Base-by-base conservation (phyloP, 1,140 invertebrate genomes). In the Drosophila fuyamai region DNA sequence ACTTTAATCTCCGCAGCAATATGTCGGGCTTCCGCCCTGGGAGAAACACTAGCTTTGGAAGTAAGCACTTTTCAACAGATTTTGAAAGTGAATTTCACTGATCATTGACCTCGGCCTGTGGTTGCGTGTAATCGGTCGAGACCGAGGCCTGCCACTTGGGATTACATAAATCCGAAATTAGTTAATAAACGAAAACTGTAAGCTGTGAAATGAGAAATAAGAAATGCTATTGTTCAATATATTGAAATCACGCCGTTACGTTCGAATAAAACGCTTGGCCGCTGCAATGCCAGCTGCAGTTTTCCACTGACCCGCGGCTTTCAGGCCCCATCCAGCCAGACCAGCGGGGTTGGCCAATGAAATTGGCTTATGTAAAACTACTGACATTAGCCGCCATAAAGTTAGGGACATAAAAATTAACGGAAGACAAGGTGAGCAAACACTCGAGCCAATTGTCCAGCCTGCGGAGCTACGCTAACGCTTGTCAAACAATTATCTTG, bases 81-180 rank as follows among this genome's bases (percentile, higher is more conserved):
- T 88, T 88, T 81, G 84, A 88, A 88, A 88, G 85, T 89, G 68
- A 88, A 88, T 88, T 88, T 88, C 85, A 84, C 84, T 88, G 84
- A 88, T 89, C 84, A 88, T 89, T 88, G 84, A 88, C 84, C 84
- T 88, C 84, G 84, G 84, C 67, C 62, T 89, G 83, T 73, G 76
- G 84, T 84, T 88, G 83, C 83, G 83, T 88, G 83, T 88, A 83
- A 89, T 73, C 63, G 63, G 60, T 47, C 66, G 68, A 66, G 61
- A 65, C 72, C 59, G 73, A 74, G 74, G 73, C 82, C 72, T 81
- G 79, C 67, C 54, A 71, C 58, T 76, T 56, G 77, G 46, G 83
- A 88, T 88, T 88, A 88, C 84, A 78, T 88, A 88, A 88, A 88
- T 88, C 83, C 76, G 50, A 86, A 88, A 88, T 89, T 88, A 88